phyloP scores from a whole-genome alignment of 35 echinoderm and acorn worm genomes.

The Diadema setosum region DNA sequence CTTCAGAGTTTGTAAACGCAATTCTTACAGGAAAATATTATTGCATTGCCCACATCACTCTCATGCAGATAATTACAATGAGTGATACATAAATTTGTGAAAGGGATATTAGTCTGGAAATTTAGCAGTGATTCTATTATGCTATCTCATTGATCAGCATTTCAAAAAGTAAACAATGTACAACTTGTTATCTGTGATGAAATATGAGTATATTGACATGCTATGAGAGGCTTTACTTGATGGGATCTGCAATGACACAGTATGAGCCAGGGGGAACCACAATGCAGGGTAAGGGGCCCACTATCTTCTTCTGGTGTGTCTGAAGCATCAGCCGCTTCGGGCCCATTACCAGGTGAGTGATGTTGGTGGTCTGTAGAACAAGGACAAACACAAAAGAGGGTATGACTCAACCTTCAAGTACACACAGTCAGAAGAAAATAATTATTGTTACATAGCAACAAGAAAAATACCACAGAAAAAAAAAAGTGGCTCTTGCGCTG shows the following conservation, averaged over 20 bases:
- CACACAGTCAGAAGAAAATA: background rate
- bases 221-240: slow-evolving; percentile 67
- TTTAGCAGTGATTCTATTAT: background rate
- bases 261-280: slow-evolving; percentile 90
- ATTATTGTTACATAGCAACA: background rate
- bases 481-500: background rate
- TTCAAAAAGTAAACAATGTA: background rate
- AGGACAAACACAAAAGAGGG: background rate
- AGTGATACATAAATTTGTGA: background rate
- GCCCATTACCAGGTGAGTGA: slow-evolving; percentile 76
- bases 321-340: slow-evolving; percentile 64
- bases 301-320: slow-evolving; percentile 61
- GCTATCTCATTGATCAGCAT: background rate
- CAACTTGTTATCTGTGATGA: no score
- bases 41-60: background rate
- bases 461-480: background rate
- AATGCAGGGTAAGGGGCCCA: slow-evolving; percentile 80
- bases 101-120: background rate
- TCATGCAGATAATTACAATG: background rate
- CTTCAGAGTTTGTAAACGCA: no score
- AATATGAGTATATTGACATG: no score
- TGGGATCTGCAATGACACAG: slow-evolving; percentile 79
- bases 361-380: slow-evolving; percentile 71
- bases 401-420: background rate
- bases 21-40: no score